Base-by-base conservation (phyloP, 2,113 vertebrate species). In the Paracyprichromis sp. region DNA sequence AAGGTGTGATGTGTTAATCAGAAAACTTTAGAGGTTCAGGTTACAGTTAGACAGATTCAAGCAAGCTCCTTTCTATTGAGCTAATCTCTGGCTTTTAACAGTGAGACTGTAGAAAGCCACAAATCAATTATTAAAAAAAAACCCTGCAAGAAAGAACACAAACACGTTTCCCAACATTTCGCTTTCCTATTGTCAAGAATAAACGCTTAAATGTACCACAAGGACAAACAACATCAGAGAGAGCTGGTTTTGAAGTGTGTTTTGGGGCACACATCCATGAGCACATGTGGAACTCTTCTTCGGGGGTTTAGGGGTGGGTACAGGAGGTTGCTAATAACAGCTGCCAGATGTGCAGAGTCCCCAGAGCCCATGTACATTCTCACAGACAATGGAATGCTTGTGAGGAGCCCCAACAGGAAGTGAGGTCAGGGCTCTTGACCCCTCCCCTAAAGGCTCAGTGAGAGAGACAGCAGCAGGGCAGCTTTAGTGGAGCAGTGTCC, bases 371-470 rank as follows among this genome's bases (percentile, higher is more conserved):
- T 94, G 90, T 91, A 94, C 95, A 96, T 97, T 96, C 97, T 96
- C 96, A 97, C 96, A 97, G 96, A 97, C 96, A 97, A 96, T 94
- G 95, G 96, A 94, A 94, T 96, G 97, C 95, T 95, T 96, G 95
- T 96, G 94, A 96, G 96, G 93, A 95, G 85, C 94, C 93, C 93
- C 91, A 85, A 92, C 96, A 96, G 96, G 97, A 97, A 97, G 95
- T 97, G 96, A 97, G 96, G 96, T 97, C 95, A 96, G 93, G 94
- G 90, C 92, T 95, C 94, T 95, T 95, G 93, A 96, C 92, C 95
- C 94, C 94, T 94, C 93, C 94, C 91, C 90, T 90, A 73, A 93
- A 90, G 76, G 73, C 92, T 90, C 54, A 92, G 86, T 83, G 91
- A 89, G 92, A 90, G 90, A 84, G 73, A 83, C 61, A 86, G 90